Evolutionary conservation across 37 sponge, comb jelly and placozoan species (phyloP).

Genomic region (Beroe forskalii): DNA sequence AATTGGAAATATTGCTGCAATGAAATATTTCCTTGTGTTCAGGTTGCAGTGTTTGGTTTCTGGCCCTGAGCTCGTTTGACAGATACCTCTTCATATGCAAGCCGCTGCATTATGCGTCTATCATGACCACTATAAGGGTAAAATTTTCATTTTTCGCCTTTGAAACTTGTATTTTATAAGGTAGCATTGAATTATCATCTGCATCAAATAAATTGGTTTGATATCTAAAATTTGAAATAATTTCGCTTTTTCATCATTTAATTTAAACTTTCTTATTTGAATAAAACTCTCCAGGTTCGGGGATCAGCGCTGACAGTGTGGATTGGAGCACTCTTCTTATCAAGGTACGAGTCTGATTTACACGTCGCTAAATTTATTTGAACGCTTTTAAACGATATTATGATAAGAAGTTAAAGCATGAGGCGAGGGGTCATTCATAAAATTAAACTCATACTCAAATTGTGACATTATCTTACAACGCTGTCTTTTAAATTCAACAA

Average conservation of each 20-base stretch:
- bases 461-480: too few relatives aligned
- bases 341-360: neutral
- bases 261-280: neutral
- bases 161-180: neutral
- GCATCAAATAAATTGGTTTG: too few relatives aligned
- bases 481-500: too few relatives aligned
- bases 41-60: slow-evolving; percentile 65
- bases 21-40: neutral
- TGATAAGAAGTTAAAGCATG: too few relatives aligned
- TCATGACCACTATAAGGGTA: slow-evolving; percentile 45
- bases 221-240: too few relatives aligned
- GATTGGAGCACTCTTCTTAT: neutral
- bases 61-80: slow-evolving; percentile 60
- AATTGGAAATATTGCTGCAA: too few relatives aligned
- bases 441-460: too few relatives aligned
- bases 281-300: neutral
- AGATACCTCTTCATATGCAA: slow-evolving; percentile 30
- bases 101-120: neutral
- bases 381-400: too few relatives aligned
- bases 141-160: neutral
- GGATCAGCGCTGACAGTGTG: neutral
- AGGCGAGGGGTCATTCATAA: too few relatives aligned
- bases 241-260: neutral
- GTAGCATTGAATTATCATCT: neutral
- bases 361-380: too few relatives aligned